Percentiles rank a stretch among this genome's conserved stretches.
phyloP scores from a whole-genome alignment of 2,113 vertebrate species.

The Chrysochloris asiatica region DNA sequence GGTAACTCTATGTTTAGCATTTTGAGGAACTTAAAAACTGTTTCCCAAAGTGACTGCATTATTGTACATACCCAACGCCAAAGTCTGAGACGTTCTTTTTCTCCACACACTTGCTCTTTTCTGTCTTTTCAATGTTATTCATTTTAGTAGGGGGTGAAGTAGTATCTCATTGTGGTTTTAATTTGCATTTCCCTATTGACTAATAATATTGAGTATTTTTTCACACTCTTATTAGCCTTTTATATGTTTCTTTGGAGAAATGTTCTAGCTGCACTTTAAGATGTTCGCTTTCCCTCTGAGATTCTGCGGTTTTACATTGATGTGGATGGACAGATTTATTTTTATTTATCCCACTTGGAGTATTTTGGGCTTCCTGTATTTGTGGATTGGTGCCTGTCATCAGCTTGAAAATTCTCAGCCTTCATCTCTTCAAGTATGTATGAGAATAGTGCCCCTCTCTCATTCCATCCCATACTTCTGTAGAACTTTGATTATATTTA shows the following conservation, averaged over 20 bases:
- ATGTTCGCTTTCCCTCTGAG: neutral
- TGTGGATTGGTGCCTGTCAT: neutral
- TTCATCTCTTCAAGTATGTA: conserved; percentile 7
- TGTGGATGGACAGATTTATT: neutral
- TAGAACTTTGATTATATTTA: neutral
- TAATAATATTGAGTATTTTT: neutral
- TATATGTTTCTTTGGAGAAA: neutral
- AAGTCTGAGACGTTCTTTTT: neutral
- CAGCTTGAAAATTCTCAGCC: neutral
- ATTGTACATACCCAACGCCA: neutral
- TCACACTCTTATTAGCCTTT: neutral
- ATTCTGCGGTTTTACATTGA: conserved; percentile 5
- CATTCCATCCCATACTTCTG: neutral
- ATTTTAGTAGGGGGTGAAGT: neutral
- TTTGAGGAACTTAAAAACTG: neutral
- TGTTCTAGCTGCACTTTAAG: too few relatives aligned
- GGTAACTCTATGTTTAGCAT: neutral
- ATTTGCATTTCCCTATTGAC: neutral
- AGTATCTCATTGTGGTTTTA: neutral
- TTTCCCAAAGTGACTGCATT: neutral
- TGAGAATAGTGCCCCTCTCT: neutral
- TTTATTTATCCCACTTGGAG: neutral
- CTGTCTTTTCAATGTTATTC: neutral
- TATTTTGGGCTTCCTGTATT: neutral
- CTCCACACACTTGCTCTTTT: neutral